These are phyloP conservation scores for Chrysolina americana DNA, from an alignment of 2,888 invertebrate species.

Conservation along the genomic window DNA sequence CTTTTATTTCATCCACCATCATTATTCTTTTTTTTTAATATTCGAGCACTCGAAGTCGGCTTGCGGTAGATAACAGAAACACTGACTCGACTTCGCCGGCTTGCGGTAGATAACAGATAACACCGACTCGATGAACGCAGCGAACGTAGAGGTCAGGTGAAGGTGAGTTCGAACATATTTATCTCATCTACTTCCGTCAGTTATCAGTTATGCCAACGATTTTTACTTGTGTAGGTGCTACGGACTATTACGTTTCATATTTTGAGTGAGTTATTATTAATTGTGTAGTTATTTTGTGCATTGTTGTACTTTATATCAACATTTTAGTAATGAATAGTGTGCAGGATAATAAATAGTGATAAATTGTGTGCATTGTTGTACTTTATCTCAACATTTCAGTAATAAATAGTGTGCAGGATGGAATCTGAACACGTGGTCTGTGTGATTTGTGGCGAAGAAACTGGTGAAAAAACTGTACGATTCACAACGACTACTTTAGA, in stretches of 20 bases:
- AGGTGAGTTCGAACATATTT: no score
- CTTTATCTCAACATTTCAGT: slow-evolving; percentile 30
- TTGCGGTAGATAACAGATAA: no score
- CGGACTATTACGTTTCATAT: slow-evolving; percentile 4
- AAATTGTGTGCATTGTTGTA: slow-evolving; percentile 26
- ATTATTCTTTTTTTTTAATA: no score
- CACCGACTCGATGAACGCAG: no score
- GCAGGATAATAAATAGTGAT: no score
- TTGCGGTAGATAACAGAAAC: no score
- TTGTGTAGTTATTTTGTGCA: slow-evolving; percentile 27
- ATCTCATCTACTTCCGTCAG: no score
- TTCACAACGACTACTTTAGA: slow-evolving; percentile 10
- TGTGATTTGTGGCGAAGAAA: slow-evolving; percentile 28
- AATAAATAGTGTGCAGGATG: slow-evolving; percentile 29
- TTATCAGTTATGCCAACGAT: slow-evolving; percentile 29
- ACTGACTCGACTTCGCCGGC: no score
- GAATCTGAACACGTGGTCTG: slow-evolving; percentile 31
- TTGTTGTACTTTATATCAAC: slow-evolving; percentile 29
- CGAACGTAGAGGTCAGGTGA: no score
- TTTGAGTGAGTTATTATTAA: slow-evolving; percentile 24
- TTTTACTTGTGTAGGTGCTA: slow-evolving; percentile 29
- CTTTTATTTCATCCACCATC: no score
- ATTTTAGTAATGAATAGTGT: slow-evolving; percentile 29
- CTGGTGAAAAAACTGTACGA: slow-evolving; percentile 29
- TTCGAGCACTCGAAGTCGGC: no score